Evolutionary conservation across 2,797 vertebrate species (phyloP), one percentile per base, ranked within the genome.

Genomic region (Dendrocincla fuliginosa): DNA sequence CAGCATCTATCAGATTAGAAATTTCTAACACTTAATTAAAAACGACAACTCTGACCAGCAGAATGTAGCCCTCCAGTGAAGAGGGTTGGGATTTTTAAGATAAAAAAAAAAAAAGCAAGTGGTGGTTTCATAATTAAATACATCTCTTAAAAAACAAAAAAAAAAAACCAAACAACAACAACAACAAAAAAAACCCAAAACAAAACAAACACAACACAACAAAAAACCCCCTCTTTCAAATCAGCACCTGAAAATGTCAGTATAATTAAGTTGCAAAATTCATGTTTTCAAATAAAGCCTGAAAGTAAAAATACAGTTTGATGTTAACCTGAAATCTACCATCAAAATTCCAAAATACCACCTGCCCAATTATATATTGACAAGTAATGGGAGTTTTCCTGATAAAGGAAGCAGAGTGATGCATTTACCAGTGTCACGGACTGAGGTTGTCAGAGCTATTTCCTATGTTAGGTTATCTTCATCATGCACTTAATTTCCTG

Each of bases 391-490:
- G 69, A 73, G 55, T 56, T 81, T 94, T 95, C 96, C 97, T 95
- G 95, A 81, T 53, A 57, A 76, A 95, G 89, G 95, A 96, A 92
- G 85, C 9, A 30, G 87, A 47, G 33, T 74, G 77, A 82, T 67
- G 87, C 37, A 35, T 90, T 82, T 57, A 77, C 64, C 80, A 57
- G 91, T 71, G 93, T 96, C 97, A 95, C 33, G 94, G 97, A 97
- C 70, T 93, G 96, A 71, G 92, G 96, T 97, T 98, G 98, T 97
- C 98, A 98, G 91, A 97, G 97, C 96, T 92, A 94, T 97, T 98
- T 99, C 98, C 98, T 98, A 97, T 96, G 94, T 76, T 95, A 96
- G 96, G 96, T 98, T 98, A 98, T 98, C 98, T 98, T 97, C 97
- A 97, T 98, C 97, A 94, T 97, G 97, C 97, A 98, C 97, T 98